Evolutionary conservation across 2,797 vertebrate genomes (phyloP).

Genomic region (Miichthys miiuy): DNA sequence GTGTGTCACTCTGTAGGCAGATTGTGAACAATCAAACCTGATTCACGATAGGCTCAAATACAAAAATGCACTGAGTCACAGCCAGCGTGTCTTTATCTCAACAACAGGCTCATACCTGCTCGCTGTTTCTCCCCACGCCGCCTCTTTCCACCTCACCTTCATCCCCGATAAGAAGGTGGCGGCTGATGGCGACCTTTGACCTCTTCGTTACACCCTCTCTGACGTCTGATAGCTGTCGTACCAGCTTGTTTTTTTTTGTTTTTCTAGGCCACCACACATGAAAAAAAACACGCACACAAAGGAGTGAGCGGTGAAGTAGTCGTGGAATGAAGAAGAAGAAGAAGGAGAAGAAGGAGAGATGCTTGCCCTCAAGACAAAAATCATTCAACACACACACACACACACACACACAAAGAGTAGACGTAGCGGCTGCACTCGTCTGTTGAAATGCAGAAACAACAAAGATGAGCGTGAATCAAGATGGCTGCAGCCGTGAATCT

Average conservation of each 20-base stretch:
- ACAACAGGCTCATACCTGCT: conserved; percentile 57
- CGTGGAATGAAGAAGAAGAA: conserved; percentile 11
- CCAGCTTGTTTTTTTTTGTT: neutral
- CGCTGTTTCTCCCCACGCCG: neutral
- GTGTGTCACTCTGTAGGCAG: conserved; percentile 38
- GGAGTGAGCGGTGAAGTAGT: neutral
- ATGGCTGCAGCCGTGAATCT: neutral
- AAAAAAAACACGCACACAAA: conserved; percentile 27
- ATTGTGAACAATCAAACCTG: conserved; percentile 26
- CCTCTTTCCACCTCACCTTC: neutral
- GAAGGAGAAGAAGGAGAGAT: neutral
- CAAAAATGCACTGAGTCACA: conserved; percentile 43
- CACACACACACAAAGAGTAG: conserved; percentile 7
- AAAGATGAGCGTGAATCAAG: neutral
- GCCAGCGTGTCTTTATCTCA: neutral
- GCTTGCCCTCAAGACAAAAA: conserved; percentile 30
- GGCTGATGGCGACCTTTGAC: conserved; percentile 43
- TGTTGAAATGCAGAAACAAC: conserved; percentile 4
- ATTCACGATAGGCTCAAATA: conserved; percentile 4
- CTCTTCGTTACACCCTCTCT: neutral
- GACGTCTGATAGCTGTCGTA: neutral
- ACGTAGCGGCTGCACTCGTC: neutral
- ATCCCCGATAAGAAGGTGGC: neutral
- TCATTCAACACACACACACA: neutral
- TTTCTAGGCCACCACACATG: conserved; percentile 24